These are phyloP conservation scores for Aphis craccivora DNA, from an alignment of 1,140 invertebrate species.

Conservation along the genomic window DNA sequence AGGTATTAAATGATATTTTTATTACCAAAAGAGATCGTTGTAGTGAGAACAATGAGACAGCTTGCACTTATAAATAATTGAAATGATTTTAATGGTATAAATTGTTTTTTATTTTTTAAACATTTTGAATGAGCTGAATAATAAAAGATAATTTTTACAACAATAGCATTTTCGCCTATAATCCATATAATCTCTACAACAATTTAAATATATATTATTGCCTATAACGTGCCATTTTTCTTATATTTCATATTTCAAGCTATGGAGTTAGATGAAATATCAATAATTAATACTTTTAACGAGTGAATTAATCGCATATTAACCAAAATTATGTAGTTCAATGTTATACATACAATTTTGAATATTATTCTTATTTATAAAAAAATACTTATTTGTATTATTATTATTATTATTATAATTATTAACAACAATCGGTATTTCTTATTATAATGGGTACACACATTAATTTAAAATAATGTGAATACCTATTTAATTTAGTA, in stretches of 20 bases:
- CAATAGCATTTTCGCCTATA: not conserved
- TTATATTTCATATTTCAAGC: not conserved
- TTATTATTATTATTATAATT: no score
- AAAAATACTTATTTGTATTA: no score
- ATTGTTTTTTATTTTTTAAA: constrained; percentile 5
- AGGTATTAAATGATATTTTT: not conserved
- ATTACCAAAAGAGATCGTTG: not conserved
- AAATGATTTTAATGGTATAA: not conserved
- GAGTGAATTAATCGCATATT: no score
- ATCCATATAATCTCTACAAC: not conserved
- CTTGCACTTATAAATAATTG: not conserved
- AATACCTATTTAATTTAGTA: no score
- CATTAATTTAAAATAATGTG: no score
- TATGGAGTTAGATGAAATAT: not conserved
- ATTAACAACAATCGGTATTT: no score
- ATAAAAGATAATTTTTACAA: not conserved
- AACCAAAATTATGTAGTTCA: no score
- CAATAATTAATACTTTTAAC: not conserved
- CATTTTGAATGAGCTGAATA: not conserved
- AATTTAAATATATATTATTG: not conserved
- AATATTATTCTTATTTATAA: no score
- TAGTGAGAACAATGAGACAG: not conserved
- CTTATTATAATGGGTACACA: no score
- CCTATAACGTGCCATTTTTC: not conserved
- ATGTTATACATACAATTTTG: no score